These are phyloP conservation scores for Bergia sp. DNA, from an alignment of 92 coral and sea anemone genomes.

Conservation along the genomic window DNA sequence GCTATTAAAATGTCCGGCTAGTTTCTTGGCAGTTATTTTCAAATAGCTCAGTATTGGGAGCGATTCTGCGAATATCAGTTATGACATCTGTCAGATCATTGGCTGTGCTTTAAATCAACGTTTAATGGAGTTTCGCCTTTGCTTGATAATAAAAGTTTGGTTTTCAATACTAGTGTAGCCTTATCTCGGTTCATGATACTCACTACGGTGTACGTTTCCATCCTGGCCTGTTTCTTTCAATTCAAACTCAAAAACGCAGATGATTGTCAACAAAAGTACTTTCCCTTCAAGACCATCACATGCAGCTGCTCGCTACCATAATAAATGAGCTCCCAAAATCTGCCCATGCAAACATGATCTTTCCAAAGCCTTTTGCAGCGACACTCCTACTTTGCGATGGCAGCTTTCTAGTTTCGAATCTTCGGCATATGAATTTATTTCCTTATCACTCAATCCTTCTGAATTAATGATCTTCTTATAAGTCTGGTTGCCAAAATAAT, in stretches of 20 bases:
- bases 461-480: neutral
- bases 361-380: neutral
- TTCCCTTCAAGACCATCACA: neutral
- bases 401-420: neutral
- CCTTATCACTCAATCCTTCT: neutral
- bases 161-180: neutral
- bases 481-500: neutral
- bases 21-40: neutral
- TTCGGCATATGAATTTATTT: neutral
- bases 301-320: neutral
- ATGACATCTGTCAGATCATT: neutral
- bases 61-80: neutral
- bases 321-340: neutral
- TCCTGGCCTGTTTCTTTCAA: neutral
- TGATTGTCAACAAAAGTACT: neutral
- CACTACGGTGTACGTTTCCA: neutral
- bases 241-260: too few relatives aligned
- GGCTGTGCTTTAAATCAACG: neutral
- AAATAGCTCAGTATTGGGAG: neutral
- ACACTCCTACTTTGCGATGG: neutral
- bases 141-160: neutral
- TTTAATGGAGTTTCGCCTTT: neutral
- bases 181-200: neutral
- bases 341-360: neutral
- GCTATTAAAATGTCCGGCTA: neutral